These are phyloP conservation scores for Plagodis dolabraria DNA, from an alignment of 2,888 invertebrate genomes.

Conservation along the genomic window DNA sequence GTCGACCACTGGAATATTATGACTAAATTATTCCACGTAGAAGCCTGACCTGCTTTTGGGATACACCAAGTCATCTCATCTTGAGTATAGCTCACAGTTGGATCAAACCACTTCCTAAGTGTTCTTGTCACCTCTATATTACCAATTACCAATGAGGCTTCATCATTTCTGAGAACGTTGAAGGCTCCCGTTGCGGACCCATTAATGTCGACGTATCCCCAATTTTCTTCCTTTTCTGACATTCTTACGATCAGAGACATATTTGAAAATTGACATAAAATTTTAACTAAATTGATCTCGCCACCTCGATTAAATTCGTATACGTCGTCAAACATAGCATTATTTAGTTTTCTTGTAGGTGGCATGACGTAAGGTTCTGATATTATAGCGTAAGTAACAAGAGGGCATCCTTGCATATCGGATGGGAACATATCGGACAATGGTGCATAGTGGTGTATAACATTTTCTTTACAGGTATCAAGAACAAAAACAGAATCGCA, in stretches of 20 bases:
- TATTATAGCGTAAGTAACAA: conserved; percentile 71
- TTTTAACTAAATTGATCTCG: conserved; percentile 77
- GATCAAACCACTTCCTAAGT: conserved; percentile 74
- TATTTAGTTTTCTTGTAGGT: conserved; percentile 56
- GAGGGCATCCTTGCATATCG: conserved; percentile 73
- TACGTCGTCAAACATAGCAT: conserved; percentile 58
- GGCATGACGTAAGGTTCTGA: conserved; percentile 80
- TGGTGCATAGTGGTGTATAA: conserved; percentile 54
- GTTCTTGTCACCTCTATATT: conserved; percentile 77
- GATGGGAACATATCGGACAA: conserved; percentile 69
- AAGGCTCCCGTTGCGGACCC: conserved; percentile 74
- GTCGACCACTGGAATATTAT: conserved; percentile 79
- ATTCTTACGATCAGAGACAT: conserved; percentile 71
- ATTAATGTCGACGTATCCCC: conserved; percentile 66
- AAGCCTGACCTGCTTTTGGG: conserved; percentile 69
- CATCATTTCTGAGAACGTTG: conserved; percentile 59
- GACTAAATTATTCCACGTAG: conserved; percentile 77
- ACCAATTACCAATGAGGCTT: conserved; percentile 72
- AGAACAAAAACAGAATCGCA: conserved; percentile 71
- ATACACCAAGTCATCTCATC: conserved; percentile 82
- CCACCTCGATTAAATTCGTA: conserved; percentile 71
- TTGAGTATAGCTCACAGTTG: conserved; percentile 77
- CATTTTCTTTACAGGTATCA: conserved; percentile 66
- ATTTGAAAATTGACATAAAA: conserved; percentile 75
- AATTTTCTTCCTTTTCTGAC: conserved; percentile 69